Evolutionary conservation across 2,113 vertebrate genomes (phyloP).

Genomic region (Hydropotes inermis): DNA sequence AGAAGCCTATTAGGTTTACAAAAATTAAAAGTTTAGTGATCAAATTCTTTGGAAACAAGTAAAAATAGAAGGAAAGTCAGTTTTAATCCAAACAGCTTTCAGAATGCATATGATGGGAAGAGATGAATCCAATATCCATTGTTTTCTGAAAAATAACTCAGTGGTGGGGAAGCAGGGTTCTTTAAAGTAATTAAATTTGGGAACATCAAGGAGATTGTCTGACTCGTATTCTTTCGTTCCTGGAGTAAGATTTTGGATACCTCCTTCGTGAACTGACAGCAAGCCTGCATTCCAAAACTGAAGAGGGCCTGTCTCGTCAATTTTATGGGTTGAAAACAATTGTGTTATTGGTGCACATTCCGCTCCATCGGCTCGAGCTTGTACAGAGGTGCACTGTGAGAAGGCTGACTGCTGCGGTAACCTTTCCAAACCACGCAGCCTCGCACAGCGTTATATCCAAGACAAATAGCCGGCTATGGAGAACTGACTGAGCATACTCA

Average conservation of each 20-base stretch:
- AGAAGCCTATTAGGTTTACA: conserved; percentile 1
- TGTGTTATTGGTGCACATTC: conserved; percentile 58
- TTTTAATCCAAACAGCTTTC: conserved; percentile 43
- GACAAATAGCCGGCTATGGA: conserved; percentile 60
- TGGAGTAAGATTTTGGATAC: conserved; percentile 26
- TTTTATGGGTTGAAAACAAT: conserved; percentile 22
- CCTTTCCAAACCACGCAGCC: conserved; percentile 53
- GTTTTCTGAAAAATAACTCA: conserved; percentile 52
- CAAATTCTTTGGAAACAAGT: background rate
- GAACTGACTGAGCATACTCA: conserved; percentile 59
- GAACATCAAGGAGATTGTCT: background rate
- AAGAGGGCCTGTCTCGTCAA: conserved; percentile 51
- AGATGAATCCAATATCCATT: conserved; percentile 22
- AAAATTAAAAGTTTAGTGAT: conserved; percentile 4
- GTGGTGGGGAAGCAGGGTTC: background rate
- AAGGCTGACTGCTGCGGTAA: conserved; percentile 39
- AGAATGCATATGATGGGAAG: background rate
- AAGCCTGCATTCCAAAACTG: conserved; percentile 29
- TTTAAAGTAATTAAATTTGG: conserved; percentile 36
- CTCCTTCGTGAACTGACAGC: conserved; percentile 44
- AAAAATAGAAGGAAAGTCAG: conserved; percentile 8
- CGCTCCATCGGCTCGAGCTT: background rate
- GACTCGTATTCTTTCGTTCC: background rate
- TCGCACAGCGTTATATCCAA: conserved; percentile 54
- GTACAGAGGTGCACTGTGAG: conserved; percentile 44